Evolutionary conservation across 2,797 vertebrate genomes (phyloP), one percentile per base, ranked within the genome.

Genomic region (Crenichthys baileyi): DNA sequence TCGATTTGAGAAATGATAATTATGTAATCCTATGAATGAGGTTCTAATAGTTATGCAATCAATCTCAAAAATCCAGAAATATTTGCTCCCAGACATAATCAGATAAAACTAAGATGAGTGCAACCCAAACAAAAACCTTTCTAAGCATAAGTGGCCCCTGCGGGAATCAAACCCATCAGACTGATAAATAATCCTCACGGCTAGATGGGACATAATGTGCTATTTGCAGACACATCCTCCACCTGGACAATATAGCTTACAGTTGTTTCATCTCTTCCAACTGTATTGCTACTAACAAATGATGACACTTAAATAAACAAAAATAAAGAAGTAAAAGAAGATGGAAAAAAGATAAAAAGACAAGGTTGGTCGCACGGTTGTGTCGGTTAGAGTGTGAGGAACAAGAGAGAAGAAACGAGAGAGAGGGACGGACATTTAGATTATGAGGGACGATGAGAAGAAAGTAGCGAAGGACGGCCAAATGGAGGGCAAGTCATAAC

Each of bases 181-280:
- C 72, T 24, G 51, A 70, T 67, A 76, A 78, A 79, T 58, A 79
- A 79, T 77, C 60, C 79, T 76, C 79, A 73, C 7, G 2, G 36
- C 24, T 77, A n/a, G 70, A 80, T 74, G 55, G 55, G 7, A 77
- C 51, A 68, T 70, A 29, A 26, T 58, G 56, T 79, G 80, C 74
- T 79, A 79, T 80, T 80, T 83, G 65, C 72, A 82, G 79, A 79
- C 70, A 60, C 68, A 61, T 82, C n/a, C 1, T 78, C 75, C 73
- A 68, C 51, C 83, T 48, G 80, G 77, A 79, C 72, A n/a, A n/a
- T 4, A 41, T 7, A 5, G 53, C 63, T n/a, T n/a, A n/a, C n/a
- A n/a, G n/a, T n/a, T n/a, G n/a, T n/a, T n/a, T n/a, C n/a, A n/a
- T n/a, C n/a, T n/a, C n/a, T n/a, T n/a, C n/a, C n/a, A n/a, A n/a